Percentiles rank a stretch among this genome's conserved stretches.
Evolutionary conservation across 2,797 vertebrate genomes (phyloP).

Genomic region (Glossophaga mutica): DNA sequence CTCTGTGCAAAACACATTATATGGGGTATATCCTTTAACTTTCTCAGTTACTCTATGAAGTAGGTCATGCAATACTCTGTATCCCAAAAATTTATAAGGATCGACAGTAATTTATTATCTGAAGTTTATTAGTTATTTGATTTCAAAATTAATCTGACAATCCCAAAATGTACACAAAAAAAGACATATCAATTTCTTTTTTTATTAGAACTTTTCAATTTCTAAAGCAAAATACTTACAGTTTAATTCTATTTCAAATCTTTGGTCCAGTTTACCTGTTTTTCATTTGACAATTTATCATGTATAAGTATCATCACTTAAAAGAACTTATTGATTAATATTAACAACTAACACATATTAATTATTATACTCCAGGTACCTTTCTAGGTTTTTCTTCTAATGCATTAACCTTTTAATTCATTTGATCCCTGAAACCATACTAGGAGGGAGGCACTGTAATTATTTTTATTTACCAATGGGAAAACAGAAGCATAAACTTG

Average conservation of each 20-base stretch:
- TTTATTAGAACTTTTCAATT: background rate
- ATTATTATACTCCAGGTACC: background rate
- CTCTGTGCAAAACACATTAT: background rate
- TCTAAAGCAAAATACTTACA: conserved; percentile 5
- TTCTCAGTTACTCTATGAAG: background rate
- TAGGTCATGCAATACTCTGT: background rate
- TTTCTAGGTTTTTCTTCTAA: background rate
- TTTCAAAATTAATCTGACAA: background rate
- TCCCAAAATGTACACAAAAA: background rate
- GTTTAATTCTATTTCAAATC: background rate
- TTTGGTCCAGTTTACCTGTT: background rate
- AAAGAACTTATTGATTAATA: background rate
- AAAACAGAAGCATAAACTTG: background rate
- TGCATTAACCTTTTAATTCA: background rate
- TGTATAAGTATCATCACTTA: background rate
- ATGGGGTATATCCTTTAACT: background rate
- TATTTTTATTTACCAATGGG: background rate
- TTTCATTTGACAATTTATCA: background rate
- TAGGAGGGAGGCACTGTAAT: background rate
- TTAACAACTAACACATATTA: background rate
- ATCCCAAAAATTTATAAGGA: background rate
- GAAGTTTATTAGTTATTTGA: background rate
- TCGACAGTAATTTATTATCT: background rate
- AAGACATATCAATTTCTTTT: background rate
- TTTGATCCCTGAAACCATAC: background rate